Base-by-base conservation (phyloP, 2,888 invertebrate genomes). In the Tachina fera region DNA sequence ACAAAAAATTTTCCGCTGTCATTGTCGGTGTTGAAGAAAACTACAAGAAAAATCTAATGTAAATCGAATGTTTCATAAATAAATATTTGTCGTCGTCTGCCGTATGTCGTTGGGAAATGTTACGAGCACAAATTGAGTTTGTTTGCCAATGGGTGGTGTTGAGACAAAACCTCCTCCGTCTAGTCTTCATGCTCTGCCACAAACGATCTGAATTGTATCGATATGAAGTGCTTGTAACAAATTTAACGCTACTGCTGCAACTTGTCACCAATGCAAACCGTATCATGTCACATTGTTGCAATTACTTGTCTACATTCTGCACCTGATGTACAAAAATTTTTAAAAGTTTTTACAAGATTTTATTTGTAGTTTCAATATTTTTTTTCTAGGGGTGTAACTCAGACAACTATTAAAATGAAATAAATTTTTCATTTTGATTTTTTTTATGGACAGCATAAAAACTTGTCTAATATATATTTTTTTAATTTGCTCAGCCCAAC, bases 11-110 rank as follows among this genome's bases (percentile, higher is more conserved):
- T 22, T 58, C 10, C n/a, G 56, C 19, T 49, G 51, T 31, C 60
- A 61, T 60, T 22, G 43, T 22, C 31, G 19, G 63, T 58, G 43
- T 10, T 19, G 22, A 76, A 13, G 22, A 14, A 58, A 31, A 31
- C 31, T 31, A 31, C 31, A 31, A 31, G 39, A 61, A 68, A n/a
- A 75, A 75, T 22, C 60, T 5, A 63, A 68, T 72, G 39, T 63
- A 49, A 77, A 53, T 53, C 11, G 22, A 22, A 22, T 31, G 61
- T 70, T 65, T 79, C 39, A 63, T 16, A 71, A 53, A 71, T 78
- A 75, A 75, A 85, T 76, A 31, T 31, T 31, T 31, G 49, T 63
- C 83, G 86, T 79, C 83, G 83, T 83, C 83, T 87, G 85, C 72
- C 84, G 72, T 72, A 79, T 85, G 87, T 70, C 83, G 85, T 79